Evolutionary conservation across 2,797 vertebrate genomes (phyloP), one percentile per base, ranked within the genome.

Genomic region (Tamandua tetradactyla): DNA sequence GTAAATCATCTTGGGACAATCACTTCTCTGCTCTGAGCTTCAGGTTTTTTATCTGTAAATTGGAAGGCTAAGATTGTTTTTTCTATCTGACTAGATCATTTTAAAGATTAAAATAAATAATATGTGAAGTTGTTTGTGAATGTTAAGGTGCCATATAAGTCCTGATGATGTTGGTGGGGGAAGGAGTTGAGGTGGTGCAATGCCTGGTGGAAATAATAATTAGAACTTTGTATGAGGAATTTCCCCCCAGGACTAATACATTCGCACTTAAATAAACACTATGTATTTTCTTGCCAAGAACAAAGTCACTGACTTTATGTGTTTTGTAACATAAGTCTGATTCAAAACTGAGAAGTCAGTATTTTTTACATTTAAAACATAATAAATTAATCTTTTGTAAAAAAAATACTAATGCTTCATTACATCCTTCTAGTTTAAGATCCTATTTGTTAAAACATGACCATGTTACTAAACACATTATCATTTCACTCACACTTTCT

Each of bases 311-410:
- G 96, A 89, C 96, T 94, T 93, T 94, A 96, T 94, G 91, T 85
- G 44, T 89, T 96, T 78, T 97, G 81, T 97, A 97, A 96, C 66
- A 92, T 96, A 96, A 97, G 87, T 49, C 79, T 96, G 87, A 97
- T 97, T 94, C 96, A 68, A 93, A 95, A 93, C 87, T 95, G 47
- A 47, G 32, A 94, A 97, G 47, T 87, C 94, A 78, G 42, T 97
- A 92, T 96, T 95, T 94, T 96, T 96, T 97, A 94, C 79, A 95
- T 96, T 96, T 96, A 95, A 96, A 91, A 90, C 95, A 95, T 96
- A 96, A 97, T 96, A 97, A 97, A 97, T 96, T 96, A 96, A 94
- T 96, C 85, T 93, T 96, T 96, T 94, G 87, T 92, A 90, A 97
- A 96, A n/a, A n/a, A n/a, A n/a, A n/a, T n/a, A 69, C 8, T 12